Conservation (phyloP, 2,888 invertebrate species). For the Ligdia adustata region DNA sequence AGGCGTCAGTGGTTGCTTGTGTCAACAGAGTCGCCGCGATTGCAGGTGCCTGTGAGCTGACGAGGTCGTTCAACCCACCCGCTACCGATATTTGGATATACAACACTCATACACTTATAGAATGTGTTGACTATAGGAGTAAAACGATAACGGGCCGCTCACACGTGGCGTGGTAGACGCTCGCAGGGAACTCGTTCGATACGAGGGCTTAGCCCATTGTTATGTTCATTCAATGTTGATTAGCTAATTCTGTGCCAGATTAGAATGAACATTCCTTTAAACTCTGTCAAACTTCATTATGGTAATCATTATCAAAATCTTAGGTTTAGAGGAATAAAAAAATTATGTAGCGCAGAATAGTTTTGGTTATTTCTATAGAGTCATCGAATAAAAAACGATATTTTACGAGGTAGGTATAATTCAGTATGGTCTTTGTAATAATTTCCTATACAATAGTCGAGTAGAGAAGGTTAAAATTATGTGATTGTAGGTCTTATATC, state of each 20-base stretch:
- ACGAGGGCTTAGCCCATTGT: conserved; percentile 29
- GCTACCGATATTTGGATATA: conserved; percentile 78
- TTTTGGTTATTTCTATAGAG: no score
- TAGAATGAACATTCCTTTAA: conserved; percentile 9
- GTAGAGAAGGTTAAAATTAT: no score
- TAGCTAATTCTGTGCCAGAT: conserved; percentile 19
- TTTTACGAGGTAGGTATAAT: no score
- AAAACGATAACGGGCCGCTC: conserved; percentile 62
- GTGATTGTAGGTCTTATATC: no score
- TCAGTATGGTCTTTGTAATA: no score
- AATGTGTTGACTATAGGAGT: conserved; percentile 43
- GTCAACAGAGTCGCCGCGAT: conserved; percentile 75
- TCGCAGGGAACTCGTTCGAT: conserved; percentile 44
- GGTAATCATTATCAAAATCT: no score
- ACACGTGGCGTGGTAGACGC: conserved; percentile 52
- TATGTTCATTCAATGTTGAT: conserved; percentile 31
- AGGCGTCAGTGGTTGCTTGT: conserved; percentile 63
- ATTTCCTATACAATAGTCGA: no score
- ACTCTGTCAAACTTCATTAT: conserved; percentile 2
- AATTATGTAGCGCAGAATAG: no score
- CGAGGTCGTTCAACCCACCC: conserved; percentile 72
- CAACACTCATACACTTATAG: conserved; percentile 54
- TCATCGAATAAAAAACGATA: no score
- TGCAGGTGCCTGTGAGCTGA: conserved; percentile 70
- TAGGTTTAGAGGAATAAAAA: no score